Conservation (phyloP, 2,113 vertebrate genomes). For the Electrona antarctica region DNA sequence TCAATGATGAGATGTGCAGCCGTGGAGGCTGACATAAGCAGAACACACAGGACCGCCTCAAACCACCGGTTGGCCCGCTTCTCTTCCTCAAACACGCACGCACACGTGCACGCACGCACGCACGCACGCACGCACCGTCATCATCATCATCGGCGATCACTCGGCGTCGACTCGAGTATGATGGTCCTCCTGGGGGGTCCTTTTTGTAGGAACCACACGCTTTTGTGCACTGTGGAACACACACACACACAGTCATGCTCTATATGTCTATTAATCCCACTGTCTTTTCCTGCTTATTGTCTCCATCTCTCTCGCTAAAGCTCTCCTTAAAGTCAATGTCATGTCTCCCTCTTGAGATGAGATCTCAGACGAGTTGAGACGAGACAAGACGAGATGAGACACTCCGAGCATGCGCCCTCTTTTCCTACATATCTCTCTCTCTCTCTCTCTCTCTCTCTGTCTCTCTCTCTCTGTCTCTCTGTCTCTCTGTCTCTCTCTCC, state of each 20-base stretch:
- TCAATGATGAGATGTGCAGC: conserved; percentile 34
- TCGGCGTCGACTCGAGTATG: too few relatives aligned
- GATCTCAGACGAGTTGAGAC: too few relatives aligned
- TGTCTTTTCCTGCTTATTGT: neutral
- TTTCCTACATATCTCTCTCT: conserved; percentile 22
- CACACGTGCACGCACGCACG: neutral
- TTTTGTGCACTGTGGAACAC: too few relatives aligned
- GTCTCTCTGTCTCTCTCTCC: neutral
- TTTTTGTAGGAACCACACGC: too few relatives aligned
- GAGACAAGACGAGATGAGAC: conserved; percentile 36
- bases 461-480: conserved; percentile 26
- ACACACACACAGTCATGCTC: too few relatives aligned
- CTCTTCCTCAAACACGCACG: neutral
- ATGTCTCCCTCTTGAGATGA: too few relatives aligned
- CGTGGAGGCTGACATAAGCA: conserved; percentile 51
- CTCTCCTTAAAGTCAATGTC: too few relatives aligned
- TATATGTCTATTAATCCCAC: too few relatives aligned
- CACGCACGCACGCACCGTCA: neutral
- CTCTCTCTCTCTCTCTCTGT: conserved; percentile 13
- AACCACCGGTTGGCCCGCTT: conserved; percentile 22
- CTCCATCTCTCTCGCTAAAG: neutral
- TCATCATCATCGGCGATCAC: conserved; percentile 19
- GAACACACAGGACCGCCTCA: conserved; percentile 16
- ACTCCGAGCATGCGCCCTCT: conserved; percentile 22
- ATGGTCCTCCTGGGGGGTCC: too few relatives aligned